Conservation (phyloP, 2,888 invertebrate species). For the Andrena marginata region DNA sequence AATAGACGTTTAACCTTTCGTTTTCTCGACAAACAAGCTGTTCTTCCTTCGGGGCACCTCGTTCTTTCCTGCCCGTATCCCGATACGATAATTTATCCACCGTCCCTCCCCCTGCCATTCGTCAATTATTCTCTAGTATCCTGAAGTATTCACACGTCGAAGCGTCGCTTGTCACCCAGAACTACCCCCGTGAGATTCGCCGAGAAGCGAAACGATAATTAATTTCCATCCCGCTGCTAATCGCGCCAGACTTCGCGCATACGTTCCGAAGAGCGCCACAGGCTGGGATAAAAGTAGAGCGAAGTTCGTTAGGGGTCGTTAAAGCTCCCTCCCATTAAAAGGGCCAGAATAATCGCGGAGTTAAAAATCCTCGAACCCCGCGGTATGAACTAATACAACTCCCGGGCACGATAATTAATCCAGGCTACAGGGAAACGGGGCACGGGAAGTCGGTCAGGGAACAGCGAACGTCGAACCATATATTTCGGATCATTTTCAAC, state of each 20-base stretch:
- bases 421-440: neutral
- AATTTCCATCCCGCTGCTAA: slow-evolving; percentile 12
- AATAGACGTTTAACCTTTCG: slow-evolving; percentile 64
- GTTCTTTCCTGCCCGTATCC: neutral
- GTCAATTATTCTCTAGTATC: slow-evolving; percentile 1
- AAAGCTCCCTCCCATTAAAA: slow-evolving; percentile 36
- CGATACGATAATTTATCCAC: slow-evolving; percentile 20
- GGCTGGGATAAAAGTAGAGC: slow-evolving; percentile 2
- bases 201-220: slow-evolving; percentile 15
- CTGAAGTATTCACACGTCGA: neutral
- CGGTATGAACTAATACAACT: slow-evolving; percentile 59
- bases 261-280: neutral
- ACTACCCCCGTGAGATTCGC: neutral
- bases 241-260: neutral
- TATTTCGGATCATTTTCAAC: slow-evolving; percentile 55
- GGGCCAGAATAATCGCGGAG: slow-evolving; percentile 50
- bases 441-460: slow-evolving; percentile 16
- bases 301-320: slow-evolving; percentile 14
- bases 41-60: slow-evolving; percentile 19
- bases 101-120: neutral
- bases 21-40: slow-evolving; percentile 60
- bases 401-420: slow-evolving; percentile 54
- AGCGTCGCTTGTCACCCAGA: neutral
- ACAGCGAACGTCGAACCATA: slow-evolving; percentile 36
- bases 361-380: slow-evolving; percentile 53